Base-by-base conservation (phyloP, 2,113 vertebrate species). In the Hippocampus comes region DNA sequence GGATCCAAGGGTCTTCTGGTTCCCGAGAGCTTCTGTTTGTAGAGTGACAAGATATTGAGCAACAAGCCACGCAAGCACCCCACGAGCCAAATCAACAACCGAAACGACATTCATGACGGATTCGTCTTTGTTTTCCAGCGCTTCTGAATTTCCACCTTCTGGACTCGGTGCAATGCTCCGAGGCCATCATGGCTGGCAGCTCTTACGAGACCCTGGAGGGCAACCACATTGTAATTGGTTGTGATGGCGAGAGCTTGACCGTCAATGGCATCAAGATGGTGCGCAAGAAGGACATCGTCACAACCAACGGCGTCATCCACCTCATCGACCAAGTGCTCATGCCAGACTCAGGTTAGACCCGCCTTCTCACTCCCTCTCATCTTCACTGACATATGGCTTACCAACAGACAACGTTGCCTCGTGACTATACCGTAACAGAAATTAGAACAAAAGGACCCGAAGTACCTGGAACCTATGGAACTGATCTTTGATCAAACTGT, bases 211-310 rank as follows among this genome's bases (percentile, higher is more conserved):
- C 96, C 2, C 49, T 96, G 81, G 97, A 99, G 92, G 97, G 97
- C 85, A 91, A 88, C 79, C 94, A 91, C 25, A 84, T 99, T 67
- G 95, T 95, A 89, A 90, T 99, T 18, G 97, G 97, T 38, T 99
- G 97, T 61, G 95, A 99, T 66, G 97, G 97, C 1, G 95, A 98
- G 65, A 97, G 94, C 56, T 79, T 99, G 67, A 97, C 95, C 15
- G 91, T 99, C 38, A 99, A 99, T 5, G 97, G 96, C 15, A 77
- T 96, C 71, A 96, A 95, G 88, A 97, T 99, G 94, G 95, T 98
- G 46, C 92, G 88, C 72, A 94, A 93, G 78, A 99, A 98, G 90
- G 97, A 99, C 76, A 97, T 99, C 41, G 94, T 99, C 72, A 95
- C 96, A 70, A 94, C 84, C 81, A 99, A 99, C 7, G 97, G 97